Evolutionary conservation across 2,797 vertebrate genomes (phyloP).

Genomic region (Acrossocheilus wenchowensis): DNA sequence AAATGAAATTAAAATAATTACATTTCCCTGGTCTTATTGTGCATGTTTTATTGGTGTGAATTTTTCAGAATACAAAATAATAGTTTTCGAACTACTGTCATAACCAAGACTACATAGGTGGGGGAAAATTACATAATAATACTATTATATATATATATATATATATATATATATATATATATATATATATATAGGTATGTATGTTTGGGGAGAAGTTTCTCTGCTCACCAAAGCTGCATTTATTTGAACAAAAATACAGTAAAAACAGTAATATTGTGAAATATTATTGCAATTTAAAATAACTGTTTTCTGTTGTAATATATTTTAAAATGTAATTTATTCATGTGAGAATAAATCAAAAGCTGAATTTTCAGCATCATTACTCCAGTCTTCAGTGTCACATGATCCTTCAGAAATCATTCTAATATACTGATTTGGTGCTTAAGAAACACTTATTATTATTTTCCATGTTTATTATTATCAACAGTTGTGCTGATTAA

Average conservation of each 20-base stretch:
- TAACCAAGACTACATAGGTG: neutral
- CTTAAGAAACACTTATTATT: neutral
- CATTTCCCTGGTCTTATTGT: neutral
- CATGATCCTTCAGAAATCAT: neutral
- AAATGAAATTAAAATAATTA: neutral
- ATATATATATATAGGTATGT: neutral
- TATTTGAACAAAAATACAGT: neutral
- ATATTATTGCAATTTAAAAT: neutral
- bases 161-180: neutral
- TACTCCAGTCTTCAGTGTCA: neutral
- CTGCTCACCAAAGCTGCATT: neutral
- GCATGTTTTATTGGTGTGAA: neutral
- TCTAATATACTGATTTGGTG: neutral
- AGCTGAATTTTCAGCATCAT: neutral
- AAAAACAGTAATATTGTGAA: neutral
- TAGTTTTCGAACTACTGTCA: neutral
- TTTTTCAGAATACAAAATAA: neutral
- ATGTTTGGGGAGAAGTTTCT: neutral
- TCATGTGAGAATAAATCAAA: neutral
- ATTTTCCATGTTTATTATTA: neutral
- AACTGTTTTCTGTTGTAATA: neutral
- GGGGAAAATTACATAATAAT: too few relatives aligned
- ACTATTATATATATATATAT: neutral
- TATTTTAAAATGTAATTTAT: neutral
- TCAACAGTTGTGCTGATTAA: neutral